Base-by-base conservation (phyloP, 2,888 invertebrate genomes). In the Acrobasis consociella region DNA sequence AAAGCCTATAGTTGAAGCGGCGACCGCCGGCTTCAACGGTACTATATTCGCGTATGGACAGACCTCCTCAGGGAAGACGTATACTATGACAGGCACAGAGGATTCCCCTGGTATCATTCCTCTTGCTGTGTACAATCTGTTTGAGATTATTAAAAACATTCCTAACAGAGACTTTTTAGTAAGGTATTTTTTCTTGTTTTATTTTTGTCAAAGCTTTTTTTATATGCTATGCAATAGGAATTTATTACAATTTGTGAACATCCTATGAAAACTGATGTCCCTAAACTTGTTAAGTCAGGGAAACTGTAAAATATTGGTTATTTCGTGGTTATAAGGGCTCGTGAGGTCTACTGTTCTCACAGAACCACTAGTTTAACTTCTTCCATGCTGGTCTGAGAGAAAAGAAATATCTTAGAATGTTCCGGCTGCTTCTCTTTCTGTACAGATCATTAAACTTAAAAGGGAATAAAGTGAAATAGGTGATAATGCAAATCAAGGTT, bases 1-100 rank as follows among this genome's bases (percentile, higher is more conserved):
- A 0, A 94, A 94, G 72, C 95, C 96, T 0, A 95, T 97, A 67
- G 95, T 97, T 2, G 93, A 95, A 67, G 94, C 95, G 0, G 94
- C 95, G 0, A 91, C 96, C 13, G 93, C 94, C 67, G 97, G 97
- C 2, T 95, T 96, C 72, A 97, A 97, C 82, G 97, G 97, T 1
- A 98, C 98, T 0, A 95, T 98, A 69, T 97, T 98, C 88, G 97
- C 97, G 0, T 98, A 98, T 81, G 98, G 98, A 9, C 98, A 98
- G 84, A 98, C 97, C 5, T 96, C 97, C 0, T 97, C 97, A 0
- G 98, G 97, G 62, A 97, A 97, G 85, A 97, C 97, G 0, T 95
- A 95, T 74, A 97, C 97, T 0, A 96, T 97, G 95, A 94, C 96
- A 79, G 98, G 98, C 0, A 94, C 94, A 42, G 86, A 93, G 0